Conservation (phyloP, 2,888 invertebrate species). For the Aleiodes leptofemur region DNA sequence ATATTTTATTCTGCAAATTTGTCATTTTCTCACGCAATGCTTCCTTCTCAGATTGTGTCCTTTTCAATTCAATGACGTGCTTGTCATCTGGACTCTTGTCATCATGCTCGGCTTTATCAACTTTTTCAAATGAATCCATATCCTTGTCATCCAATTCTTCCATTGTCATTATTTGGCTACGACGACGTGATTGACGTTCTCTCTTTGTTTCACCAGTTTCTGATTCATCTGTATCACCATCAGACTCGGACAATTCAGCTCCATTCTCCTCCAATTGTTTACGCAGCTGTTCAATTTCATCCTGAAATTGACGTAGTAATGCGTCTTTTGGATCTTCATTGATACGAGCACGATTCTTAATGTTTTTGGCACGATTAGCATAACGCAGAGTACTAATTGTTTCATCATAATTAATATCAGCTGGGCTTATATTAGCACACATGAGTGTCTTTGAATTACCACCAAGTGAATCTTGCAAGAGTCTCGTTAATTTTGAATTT, state of each 20-base stretch:
- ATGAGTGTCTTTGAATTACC: constrained; percentile 97
- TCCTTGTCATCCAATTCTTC: constrained; percentile 79
- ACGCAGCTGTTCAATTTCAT: constrained; percentile 94
- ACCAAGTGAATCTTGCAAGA: constrained; percentile 97
- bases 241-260: constrained; percentile 70
- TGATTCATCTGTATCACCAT: constrained; percentile 69
- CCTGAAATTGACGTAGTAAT: constrained; percentile 94
- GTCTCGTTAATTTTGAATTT: constrained; percentile 95
- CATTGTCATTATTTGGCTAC: constrained; percentile 75
- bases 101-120: constrained; percentile 78
- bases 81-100: constrained; percentile 77
- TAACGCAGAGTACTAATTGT: constrained; percentile 97
- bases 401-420: constrained; percentile 97
- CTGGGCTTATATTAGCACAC: constrained; percentile 98
- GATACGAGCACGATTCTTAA: constrained; percentile 95
- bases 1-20: constrained; percentile 94
- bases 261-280: constrained; percentile 87
- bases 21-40: constrained; percentile 89
- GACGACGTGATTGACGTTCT: constrained; percentile 70
- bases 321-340: constrained; percentile 99
- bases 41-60: constrained; percentile 88
- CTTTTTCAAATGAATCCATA: constrained; percentile 72
- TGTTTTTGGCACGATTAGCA: constrained; percentile 98
- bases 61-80: constrained; percentile 81
- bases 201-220: constrained; percentile 63